A percentile compares a stretch with the other conserved stretches of the same genome.
These are phyloP conservation scores for Sarcophaga subvicina DNA, from an alignment of 2,888 invertebrate genomes.

Conservation along the genomic window DNA sequence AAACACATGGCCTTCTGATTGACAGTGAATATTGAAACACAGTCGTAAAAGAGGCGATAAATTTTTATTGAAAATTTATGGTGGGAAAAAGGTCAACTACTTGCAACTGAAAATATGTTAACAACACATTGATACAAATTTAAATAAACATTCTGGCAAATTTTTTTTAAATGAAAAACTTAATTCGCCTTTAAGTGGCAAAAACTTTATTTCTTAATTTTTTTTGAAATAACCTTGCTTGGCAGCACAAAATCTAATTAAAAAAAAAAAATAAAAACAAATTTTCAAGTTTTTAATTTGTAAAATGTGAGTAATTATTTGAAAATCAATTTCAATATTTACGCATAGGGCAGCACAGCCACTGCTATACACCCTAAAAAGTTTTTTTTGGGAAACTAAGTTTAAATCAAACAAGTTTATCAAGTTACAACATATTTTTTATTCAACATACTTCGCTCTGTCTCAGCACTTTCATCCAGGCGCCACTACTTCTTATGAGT, in stretches of 20 bases:
- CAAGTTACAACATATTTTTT: conserved; percentile 28
- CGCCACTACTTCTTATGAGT: too few species aligned
- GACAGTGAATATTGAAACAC: background rate
- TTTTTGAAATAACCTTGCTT: background rate
- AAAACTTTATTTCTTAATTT: background rate
- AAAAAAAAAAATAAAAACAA: background rate
- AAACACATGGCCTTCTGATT: background rate
- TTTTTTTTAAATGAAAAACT: too few species aligned
- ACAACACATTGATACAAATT: background rate
- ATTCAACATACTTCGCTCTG: too few species aligned
- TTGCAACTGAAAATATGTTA: background rate
- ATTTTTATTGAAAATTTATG: conserved; percentile 13
- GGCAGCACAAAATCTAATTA: background rate
- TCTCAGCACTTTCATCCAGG: too few species aligned
- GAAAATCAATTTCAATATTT: background rate
- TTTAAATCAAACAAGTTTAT: conserved; percentile 44
- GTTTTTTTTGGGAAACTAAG: conserved; percentile 27
- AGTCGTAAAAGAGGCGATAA: background rate
- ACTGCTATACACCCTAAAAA: conserved; percentile 16
- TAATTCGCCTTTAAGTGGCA: background rate
- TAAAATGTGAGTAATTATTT: too few species aligned
- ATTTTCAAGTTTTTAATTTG: background rate
- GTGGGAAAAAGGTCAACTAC: conserved; percentile 15
- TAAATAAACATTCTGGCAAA: background rate
- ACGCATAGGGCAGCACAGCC: background rate